These are phyloP conservation scores for Tiaroga cobitis DNA, from an alignment of 2,797 vertebrate species.

Conservation along the genomic window DNA sequence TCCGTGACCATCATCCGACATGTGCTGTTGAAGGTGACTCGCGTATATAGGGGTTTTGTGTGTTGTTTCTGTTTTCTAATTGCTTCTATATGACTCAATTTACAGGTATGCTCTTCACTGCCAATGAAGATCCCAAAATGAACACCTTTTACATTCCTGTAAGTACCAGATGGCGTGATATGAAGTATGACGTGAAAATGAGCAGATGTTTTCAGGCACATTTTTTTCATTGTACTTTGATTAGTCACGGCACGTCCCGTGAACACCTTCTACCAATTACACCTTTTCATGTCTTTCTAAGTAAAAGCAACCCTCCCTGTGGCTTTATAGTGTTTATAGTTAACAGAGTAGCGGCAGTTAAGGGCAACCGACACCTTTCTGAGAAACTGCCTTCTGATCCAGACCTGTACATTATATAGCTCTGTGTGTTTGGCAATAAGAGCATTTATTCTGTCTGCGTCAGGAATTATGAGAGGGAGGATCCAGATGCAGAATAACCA, in stretches of 20 bases:
- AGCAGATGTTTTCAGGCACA: no score
- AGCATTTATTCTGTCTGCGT: not conserved
- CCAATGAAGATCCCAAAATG: conserved; percentile 97
- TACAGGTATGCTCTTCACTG: conserved; percentile 96
- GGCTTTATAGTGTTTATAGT: not conserved
- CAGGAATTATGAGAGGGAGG: no score
- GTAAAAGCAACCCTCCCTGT: not conserved
- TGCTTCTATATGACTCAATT: not conserved
- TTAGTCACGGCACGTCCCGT: conserved; percentile 21
- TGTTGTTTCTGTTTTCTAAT: not conserved
- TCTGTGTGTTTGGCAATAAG: not conserved
- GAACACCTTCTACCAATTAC: not conserved
- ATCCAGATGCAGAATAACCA: no score
- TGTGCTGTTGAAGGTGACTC: not conserved
- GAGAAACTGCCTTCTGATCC: not conserved
- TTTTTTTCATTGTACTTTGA: not conserved
- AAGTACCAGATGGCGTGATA: conserved; percentile 65
- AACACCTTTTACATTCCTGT: conserved; percentile 97
- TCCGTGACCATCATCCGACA: not conserved
- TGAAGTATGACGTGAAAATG: not conserved
- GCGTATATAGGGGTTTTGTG: not conserved
- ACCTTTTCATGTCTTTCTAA: not conserved
- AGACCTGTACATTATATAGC: not conserved
- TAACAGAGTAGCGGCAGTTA: not conserved
- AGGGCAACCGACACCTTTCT: not conserved